These are phyloP conservation scores for Hetaerina americana DNA, from an alignment of 1,140 invertebrate species.

Conservation along the genomic window DNA sequence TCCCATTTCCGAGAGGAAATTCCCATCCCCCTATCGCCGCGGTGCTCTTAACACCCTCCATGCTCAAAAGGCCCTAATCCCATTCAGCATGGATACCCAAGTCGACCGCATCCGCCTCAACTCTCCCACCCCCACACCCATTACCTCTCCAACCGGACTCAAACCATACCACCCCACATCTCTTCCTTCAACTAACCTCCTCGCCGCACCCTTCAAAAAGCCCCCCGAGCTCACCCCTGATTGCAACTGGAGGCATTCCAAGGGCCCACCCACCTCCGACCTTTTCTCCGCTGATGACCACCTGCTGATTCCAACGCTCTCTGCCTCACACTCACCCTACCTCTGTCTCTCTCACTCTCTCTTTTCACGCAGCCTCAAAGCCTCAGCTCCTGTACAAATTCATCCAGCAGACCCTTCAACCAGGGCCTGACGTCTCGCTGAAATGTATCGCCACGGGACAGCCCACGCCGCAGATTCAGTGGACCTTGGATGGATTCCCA, in stretches of 20 bases:
- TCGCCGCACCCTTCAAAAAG: no score
- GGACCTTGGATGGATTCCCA: constrained; percentile 25
- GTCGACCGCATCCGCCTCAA: no score
- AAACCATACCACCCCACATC: neutral
- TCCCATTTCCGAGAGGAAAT: no score
- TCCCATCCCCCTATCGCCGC: no score
- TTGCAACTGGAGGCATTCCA: neutral
- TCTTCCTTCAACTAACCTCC: neutral
- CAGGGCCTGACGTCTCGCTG: constrained; percentile 27
- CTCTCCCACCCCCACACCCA: no score
- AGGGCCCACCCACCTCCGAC: neutral
- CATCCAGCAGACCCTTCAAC: constrained; percentile 25
- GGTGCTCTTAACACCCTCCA: no score
- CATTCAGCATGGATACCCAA: no score
- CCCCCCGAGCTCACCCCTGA: no score
- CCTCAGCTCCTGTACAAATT: constrained; percentile 28
- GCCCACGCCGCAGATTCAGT: constrained; percentile 32
- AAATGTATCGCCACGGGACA: constrained; percentile 39
- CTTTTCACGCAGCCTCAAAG: constrained; percentile 20
- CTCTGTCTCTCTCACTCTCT: no score
- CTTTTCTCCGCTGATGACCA: neutral
- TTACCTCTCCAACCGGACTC: no score
- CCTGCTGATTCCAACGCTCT: neutral
- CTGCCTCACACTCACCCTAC: no score
- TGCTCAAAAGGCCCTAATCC: no score